phyloP scores from a whole-genome alignment of 2,888 invertebrate genomes.

The Trissolcus japonicus region DNA sequence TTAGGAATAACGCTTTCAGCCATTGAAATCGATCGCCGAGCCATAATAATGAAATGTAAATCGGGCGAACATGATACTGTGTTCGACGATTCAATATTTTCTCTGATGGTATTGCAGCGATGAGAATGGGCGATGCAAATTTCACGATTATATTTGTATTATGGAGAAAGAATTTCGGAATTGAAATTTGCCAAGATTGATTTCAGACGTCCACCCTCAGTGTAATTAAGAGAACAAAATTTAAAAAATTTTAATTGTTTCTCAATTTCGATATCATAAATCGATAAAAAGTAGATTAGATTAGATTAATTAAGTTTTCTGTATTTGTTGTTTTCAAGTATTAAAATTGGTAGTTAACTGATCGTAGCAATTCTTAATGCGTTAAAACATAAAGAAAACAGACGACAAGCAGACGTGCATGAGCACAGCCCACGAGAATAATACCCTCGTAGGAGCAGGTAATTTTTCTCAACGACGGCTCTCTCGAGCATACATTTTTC shows the following conservation, averaged over 20 bases:
- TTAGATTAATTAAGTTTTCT: no score
- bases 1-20: conserved; percentile 30
- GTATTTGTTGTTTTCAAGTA: no score
- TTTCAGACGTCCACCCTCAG: no score
- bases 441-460: conserved; percentile 30
- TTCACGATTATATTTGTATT: background rate
- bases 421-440: conserved; percentile 20
- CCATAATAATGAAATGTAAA: conserved; percentile 31
- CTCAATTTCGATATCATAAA: no score
- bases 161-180: background rate
- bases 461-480: conserved; percentile 43
- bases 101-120: conserved; percentile 10
- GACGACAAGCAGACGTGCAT: conserved; percentile 4
- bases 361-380: conserved; percentile 20
- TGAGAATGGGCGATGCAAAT: conserved; percentile 12
- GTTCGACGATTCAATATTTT: conserved; percentile 29
- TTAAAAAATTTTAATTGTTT: no score
- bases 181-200: no score
- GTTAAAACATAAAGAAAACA: conserved; percentile 2
- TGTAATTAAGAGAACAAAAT: no score
- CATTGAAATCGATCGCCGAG: conserved; percentile 32
- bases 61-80: conserved; percentile 22
- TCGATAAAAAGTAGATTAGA: no score
- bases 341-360: conserved; percentile 1
- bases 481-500: conserved; percentile 48